Evolutionary conservation across 2,888 invertebrate species (phyloP).

Genomic region (Silvanus unidentatus): DNA sequence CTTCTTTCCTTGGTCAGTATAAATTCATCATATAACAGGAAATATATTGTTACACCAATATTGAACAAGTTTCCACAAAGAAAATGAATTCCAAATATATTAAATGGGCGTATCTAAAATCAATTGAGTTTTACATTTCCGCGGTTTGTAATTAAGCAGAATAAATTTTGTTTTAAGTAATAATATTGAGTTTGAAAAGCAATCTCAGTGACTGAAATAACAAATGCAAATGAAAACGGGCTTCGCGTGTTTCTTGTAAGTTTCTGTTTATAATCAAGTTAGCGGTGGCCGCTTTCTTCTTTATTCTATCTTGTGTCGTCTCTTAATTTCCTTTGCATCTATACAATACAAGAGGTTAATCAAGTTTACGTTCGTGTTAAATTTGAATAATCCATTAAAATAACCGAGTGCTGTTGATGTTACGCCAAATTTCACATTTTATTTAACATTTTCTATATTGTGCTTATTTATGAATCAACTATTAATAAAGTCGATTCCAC

Average conservation of each 20-base stretch:
- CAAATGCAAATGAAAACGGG: constrained; percentile 32
- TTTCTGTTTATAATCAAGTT: constrained; percentile 33
- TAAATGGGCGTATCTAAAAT: constrained; percentile 1
- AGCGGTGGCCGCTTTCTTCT: constrained; percentile 26
- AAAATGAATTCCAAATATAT: neutral
- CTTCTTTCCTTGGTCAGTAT: too few relatives aligned
- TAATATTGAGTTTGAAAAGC: constrained; percentile 17
- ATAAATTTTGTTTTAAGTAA: constrained; percentile 3
- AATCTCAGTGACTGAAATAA: constrained; percentile 28
- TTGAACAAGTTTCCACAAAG: too few relatives aligned
- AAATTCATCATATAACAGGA: too few relatives aligned
- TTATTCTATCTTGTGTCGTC: constrained; percentile 15
- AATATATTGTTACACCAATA: too few relatives aligned
- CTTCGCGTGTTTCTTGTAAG: constrained; percentile 30
- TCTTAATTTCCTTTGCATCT: constrained; percentile 29
- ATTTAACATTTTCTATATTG: too few relatives aligned
- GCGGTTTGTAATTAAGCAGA: constrained; percentile 3
- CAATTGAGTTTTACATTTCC: constrained; percentile 1
- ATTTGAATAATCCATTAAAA: constrained; percentile 14
- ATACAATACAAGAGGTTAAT: constrained; percentile 28
- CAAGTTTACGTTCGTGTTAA: constrained; percentile 25
- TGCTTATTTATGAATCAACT: too few relatives aligned
- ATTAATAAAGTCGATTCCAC: too few relatives aligned
- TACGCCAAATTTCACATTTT: neutral
- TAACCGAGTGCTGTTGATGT: constrained; percentile 1